Percentiles rank a stretch among this genome's conserved stretches.
phyloP scores from a whole-genome alignment of 2,888 invertebrate genomes.

The Elegia similella region DNA sequence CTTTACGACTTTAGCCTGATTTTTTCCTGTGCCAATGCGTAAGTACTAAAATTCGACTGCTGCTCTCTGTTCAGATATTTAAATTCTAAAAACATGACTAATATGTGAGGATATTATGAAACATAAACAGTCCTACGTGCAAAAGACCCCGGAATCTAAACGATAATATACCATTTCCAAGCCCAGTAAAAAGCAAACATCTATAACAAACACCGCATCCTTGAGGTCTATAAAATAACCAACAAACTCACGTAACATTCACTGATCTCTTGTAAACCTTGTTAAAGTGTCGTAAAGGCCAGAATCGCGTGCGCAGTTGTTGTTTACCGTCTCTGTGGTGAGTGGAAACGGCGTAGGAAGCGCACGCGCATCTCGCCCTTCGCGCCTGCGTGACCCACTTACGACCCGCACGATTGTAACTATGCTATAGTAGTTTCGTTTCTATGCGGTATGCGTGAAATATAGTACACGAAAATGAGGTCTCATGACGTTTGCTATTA shows the following conservation, averaged over 20 bases:
- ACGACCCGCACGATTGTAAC: conserved; percentile 32
- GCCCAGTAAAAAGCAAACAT: neutral
- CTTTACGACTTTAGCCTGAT: neutral
- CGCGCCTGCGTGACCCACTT: conserved; percentile 58
- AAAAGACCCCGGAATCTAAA: neutral
- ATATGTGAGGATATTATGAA: no score
- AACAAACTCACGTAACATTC: neutral
- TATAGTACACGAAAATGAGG: conserved; percentile 9
- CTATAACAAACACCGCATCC: conserved; percentile 13
- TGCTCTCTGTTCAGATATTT: no score
- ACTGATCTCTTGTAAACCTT: conserved; percentile 4
- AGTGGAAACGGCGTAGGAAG: conserved; percentile 46
- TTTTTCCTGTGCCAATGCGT: neutral
- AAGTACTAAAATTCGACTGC: neutral
- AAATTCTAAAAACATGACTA: no score
- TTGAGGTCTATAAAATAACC: conserved; percentile 15
- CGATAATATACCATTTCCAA: neutral
- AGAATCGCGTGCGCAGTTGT: conserved; percentile 6
- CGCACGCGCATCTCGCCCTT: conserved; percentile 61
- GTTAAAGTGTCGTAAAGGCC: neutral
- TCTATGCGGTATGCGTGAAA: conserved; percentile 12
- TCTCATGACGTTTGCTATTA: neutral
- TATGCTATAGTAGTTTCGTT: conserved; percentile 6
- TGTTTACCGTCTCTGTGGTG: conserved; percentile 15
- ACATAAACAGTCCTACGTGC: neutral